A percentile compares a stretch with the other conserved stretches of the same genome.
phyloP scores from a whole-genome alignment of 2,888 invertebrate genomes.

The Coelopa pilipes region DNA sequence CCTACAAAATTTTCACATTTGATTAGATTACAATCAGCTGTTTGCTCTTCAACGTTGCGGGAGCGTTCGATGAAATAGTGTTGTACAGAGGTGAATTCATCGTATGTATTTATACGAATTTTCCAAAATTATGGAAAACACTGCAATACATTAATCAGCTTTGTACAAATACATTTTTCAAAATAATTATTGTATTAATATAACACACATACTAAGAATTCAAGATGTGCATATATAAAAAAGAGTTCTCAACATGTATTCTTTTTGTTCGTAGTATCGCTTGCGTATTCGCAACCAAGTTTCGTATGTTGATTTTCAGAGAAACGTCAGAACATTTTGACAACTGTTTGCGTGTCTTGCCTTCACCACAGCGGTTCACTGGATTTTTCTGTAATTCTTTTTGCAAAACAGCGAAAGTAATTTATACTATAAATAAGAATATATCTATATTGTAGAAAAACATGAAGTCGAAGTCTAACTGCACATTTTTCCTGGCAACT shows the following conservation, averaged over 20 bases:
- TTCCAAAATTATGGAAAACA: no score
- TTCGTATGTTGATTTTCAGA: background rate
- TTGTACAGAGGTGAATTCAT: no score
- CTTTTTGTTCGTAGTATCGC: no score
- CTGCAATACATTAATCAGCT: no score
- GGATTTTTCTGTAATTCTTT: constrained; percentile 20
- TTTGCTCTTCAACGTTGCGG: no score
- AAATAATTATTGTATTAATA: no score
- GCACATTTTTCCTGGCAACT: constrained; percentile 46
- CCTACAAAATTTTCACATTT: constrained; percentile 1
- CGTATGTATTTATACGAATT: no score
- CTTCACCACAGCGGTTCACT: constrained; percentile 8
- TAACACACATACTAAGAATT: no score
- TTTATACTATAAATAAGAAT: constrained; percentile 15
- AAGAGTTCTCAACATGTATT: no score
- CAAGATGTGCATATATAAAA: no score
- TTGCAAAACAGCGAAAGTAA: constrained; percentile 17
- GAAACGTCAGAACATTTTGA: constrained; percentile 38
- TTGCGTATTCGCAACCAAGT: background rate
- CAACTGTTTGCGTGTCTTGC: constrained; percentile 48
- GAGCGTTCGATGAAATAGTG: no score
- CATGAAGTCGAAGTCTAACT: constrained; percentile 41
- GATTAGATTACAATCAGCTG: background rate
- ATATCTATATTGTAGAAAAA: constrained; percentile 23
- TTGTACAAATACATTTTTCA: no score